A percentile compares a stretch with the other conserved stretches of the same genome.
Evolutionary conservation across 2,797 vertebrate genomes (phyloP).

Genomic region (Neosalanx taihuensis): DNA sequence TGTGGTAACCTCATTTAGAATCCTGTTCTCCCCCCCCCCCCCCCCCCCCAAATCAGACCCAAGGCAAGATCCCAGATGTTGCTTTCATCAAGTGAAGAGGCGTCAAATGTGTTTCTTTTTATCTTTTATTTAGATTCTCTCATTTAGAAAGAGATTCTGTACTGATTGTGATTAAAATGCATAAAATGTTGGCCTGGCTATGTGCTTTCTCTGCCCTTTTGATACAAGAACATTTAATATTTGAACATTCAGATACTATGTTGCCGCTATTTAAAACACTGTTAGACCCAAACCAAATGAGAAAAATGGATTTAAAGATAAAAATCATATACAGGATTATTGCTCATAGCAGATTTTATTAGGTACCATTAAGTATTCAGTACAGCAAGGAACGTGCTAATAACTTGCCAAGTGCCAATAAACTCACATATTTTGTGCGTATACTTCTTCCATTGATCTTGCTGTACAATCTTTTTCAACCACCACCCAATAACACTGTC

Average conservation of each 20-base stretch:
- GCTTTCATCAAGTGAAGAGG: conserved; percentile 81
- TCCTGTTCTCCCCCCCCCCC: neutral
- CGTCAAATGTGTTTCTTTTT: conserved; percentile 1
- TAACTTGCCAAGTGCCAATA: conserved; percentile 14
- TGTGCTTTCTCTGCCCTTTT: too few relatives aligned
- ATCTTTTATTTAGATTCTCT: neutral
- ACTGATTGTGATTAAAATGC: conserved; percentile 4
- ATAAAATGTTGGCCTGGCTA: neutral
- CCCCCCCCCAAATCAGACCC: conserved; percentile 60
- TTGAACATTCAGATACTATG: neutral
- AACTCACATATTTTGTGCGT: conserved; percentile 54
- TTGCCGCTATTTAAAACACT: neutral
- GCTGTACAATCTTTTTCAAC: too few relatives aligned
- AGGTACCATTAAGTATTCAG: conserved; percentile 7
- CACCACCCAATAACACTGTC: too few relatives aligned
- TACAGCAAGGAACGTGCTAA: conserved; percentile 8
- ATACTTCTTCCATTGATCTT: conserved; percentile 17
- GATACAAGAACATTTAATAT: too few relatives aligned
- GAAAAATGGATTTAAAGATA: neutral
- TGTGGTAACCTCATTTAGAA: neutral
- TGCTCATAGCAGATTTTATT: conserved; percentile 52
- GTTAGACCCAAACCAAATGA: neutral
- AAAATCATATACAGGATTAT: conserved; percentile 16
- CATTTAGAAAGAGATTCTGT: neutral
- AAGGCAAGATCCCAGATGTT: conserved; percentile 83